Conservation (phyloP, 2,797 vertebrate genomes). For the Distichodus sexfasciatus region DNA sequence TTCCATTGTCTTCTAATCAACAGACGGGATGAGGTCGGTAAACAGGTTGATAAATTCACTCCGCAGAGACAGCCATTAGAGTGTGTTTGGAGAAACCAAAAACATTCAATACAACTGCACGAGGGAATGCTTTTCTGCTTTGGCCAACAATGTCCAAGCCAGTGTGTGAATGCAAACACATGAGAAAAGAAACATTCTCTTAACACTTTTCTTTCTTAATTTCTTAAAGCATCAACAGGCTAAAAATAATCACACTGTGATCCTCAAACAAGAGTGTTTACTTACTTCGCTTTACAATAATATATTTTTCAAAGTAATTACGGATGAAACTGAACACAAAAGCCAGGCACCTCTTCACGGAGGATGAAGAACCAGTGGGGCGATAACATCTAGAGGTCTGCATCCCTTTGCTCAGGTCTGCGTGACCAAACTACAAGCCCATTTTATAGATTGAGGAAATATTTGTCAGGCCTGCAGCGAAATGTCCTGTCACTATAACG, state of each 20-base stretch:
- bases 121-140: neutral
- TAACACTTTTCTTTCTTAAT: no score
- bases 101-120: neutral
- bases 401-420: conserved; percentile 10
- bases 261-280: no score
- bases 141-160: no score
- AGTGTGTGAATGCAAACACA: no score
- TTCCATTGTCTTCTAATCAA: conserved; percentile 70
- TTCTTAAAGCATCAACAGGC: no score
- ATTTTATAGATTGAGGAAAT: conserved; percentile 69
- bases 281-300: neutral
- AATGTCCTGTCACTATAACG: conserved; percentile 72
- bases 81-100: conserved; percentile 7
- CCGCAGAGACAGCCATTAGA: conserved; percentile 33
- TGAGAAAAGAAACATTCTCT: no score
- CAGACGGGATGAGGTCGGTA: conserved; percentile 57
- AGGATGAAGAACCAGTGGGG: neutral
- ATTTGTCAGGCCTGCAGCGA: conserved; percentile 67
- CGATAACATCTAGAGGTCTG: neutral
- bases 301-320: neutral
- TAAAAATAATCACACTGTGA: no score
- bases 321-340: neutral
- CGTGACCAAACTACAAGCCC: conserved; percentile 52
- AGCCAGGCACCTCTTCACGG: neutral
- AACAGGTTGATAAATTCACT: conserved; percentile 59